Evolutionary conservation across 2,888 invertebrate genomes (phyloP), one percentile per base, ranked within the genome.

Genomic region (Crepidodera aurea): DNA sequence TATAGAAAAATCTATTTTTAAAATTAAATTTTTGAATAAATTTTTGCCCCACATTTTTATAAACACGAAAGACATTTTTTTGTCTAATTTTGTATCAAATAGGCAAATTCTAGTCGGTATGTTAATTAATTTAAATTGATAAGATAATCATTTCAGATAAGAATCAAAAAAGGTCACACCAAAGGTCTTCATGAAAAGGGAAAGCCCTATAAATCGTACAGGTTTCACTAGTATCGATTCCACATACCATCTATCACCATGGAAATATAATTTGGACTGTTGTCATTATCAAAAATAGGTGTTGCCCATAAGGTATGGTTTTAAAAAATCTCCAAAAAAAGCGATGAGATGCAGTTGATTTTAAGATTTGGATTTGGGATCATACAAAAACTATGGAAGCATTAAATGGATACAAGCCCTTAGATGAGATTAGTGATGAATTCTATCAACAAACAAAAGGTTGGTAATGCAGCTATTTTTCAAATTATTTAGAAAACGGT

Each of bases 281-380:
- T 65, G 65, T 63, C 64, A 62, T 51, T 58, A 54, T 64, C 61
- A 62, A 64, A 65, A 64, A 62, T 68, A 58, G 64, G 53, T 60
- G 51, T 60, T 65, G 65, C 65, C 67, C 60, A 48, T 51, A 65
- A 65, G 13, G 19, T 48, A 42, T 32, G 25, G 32, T 42, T 54
- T 37, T 25, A 7, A 32, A 55, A 50, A 60, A 57, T 46, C 22
- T 50, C 29, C 27, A 58, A 29, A 53, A 53, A 51, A 67, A 65
- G 58, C 50, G 29, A 70, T 70, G 71, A 70, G 67, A 70, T 69
- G 71, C 69, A 74, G 74, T 64, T 69, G 64, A 67, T 60, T 64
- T 60, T 61, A 48, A 40, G 56, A 62, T 58, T 15, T 22, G 32
- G 25, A 19, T 48, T 58, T 18, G 22, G 32, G 25, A 19, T 48